phyloP scores from a whole-genome alignment of 2,888 invertebrate species.

The Malthinus seriepunctatus region DNA sequence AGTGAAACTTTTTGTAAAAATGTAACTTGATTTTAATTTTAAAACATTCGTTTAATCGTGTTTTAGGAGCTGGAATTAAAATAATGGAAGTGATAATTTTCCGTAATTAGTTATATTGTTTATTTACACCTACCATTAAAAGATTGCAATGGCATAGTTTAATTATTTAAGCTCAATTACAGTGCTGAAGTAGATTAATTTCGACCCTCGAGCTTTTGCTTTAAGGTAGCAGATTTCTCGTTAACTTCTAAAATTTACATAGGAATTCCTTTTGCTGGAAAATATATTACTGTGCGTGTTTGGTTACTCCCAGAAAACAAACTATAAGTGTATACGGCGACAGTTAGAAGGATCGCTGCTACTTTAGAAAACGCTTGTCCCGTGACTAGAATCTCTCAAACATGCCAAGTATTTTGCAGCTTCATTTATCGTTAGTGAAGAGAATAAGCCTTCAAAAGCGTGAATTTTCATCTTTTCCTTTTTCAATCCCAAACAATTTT shows the following conservation, averaged over 20 bases:
- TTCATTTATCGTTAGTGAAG: conserved; percentile 28
- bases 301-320: conserved; percentile 30
- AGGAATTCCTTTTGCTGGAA: conserved; percentile 25
- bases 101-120: too few relatives aligned
- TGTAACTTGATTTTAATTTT: too few relatives aligned
- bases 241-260: conserved; percentile 27
- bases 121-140: background rate
- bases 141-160: conserved; percentile 7
- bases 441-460: conserved; percentile 14
- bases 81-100: too few relatives aligned
- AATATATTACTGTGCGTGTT: conserved; percentile 28
- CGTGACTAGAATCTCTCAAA: conserved; percentile 40
- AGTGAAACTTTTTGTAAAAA: too few relatives aligned
- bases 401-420: conserved; percentile 38
- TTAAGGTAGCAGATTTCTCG: conserved; percentile 21
- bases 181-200: conserved; percentile 9
- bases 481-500: too few relatives aligned
- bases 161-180: conserved; percentile 8
- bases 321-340: conserved; percentile 32
- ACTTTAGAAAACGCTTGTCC: conserved; percentile 35
- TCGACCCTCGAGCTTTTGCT: conserved; percentile 2
- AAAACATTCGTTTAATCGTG: too few relatives aligned
- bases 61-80: too few relatives aligned
- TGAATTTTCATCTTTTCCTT: conserved; percentile 12
- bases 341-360: conserved; percentile 38